phyloP scores from a whole-genome alignment of 2,113 vertebrate genomes.

The Stegostoma tigrinum region DNA sequence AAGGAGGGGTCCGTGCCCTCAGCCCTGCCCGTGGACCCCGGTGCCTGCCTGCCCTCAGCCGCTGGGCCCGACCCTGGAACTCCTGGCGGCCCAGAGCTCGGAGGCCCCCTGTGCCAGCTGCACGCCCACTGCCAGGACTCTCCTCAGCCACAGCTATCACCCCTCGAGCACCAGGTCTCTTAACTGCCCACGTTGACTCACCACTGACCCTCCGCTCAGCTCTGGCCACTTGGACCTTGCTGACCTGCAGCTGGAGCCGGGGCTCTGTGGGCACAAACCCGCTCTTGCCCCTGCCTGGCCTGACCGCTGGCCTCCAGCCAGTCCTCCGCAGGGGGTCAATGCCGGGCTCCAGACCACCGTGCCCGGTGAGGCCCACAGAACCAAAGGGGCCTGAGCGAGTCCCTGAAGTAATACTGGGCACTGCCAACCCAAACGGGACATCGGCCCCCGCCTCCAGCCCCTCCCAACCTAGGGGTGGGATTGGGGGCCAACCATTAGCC shows the following conservation, averaged over 20 bases:
- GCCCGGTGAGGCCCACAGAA: no score
- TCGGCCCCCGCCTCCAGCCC: no score
- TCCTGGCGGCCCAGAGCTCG: slow-evolving; percentile 54
- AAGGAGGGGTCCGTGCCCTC: slow-evolving; percentile 42
- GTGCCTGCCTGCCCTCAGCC: slow-evolving; percentile 39
- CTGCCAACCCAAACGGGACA: no score
- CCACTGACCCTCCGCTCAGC: slow-evolving; percentile 55
- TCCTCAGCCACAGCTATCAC: slow-evolving; percentile 35
- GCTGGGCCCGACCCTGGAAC: slow-evolving; percentile 43
- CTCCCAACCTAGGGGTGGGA: background rate
- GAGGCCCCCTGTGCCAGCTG: background rate
- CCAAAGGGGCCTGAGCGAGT: no score
- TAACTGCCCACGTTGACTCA: slow-evolving; percentile 53
- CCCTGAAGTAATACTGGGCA: background rate
- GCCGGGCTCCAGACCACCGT: background rate
- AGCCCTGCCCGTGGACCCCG: background rate
- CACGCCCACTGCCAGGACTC: slow-evolving; percentile 41
- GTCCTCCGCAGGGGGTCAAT: background rate
- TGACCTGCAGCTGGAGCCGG: slow-evolving; percentile 57
- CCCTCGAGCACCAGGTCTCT: slow-evolving; percentile 46
- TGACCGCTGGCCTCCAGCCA: background rate
- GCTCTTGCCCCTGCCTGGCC: slow-evolving; percentile 38
- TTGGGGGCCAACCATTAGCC: background rate
- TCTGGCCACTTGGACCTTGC: slow-evolving; percentile 66
- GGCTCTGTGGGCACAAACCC: slow-evolving; percentile 63